These are phyloP conservation scores for Drosophila emarginata DNA, from an alignment of 2,888 invertebrate genomes.

Conservation along the genomic window DNA sequence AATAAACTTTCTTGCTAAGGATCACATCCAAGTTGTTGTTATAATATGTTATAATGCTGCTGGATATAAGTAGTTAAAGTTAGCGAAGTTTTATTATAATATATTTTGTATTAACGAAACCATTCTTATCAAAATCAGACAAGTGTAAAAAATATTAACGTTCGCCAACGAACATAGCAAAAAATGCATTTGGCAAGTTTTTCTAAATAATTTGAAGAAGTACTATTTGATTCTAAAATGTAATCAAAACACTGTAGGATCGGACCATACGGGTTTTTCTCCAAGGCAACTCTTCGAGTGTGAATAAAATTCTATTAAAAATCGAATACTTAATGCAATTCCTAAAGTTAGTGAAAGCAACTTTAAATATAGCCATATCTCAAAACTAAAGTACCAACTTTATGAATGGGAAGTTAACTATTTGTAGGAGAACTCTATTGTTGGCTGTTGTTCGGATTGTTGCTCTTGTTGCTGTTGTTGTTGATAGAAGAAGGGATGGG, in stretches of 20 bases:
- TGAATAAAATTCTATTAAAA: too few species aligned
- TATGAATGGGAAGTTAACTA: not conserved
- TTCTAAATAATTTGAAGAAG: not conserved
- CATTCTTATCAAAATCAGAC: not conserved
- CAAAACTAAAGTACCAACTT: not conserved
- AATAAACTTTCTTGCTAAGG: too few species aligned
- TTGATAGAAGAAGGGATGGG: not conserved
- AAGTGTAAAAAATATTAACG: not conserved
- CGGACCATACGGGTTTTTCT: too few species aligned
- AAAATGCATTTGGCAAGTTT: not conserved
- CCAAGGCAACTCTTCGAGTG: too few species aligned
- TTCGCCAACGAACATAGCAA: not conserved
- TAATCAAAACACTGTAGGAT: not conserved
- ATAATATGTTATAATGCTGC: too few species aligned
- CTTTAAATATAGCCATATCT: not conserved
- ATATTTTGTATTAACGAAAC: too few species aligned
- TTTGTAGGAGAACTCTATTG: not conserved
- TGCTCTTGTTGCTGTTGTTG: slow-evolving; percentile 1
- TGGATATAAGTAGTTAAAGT: too few species aligned
- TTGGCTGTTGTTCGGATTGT: not conserved
- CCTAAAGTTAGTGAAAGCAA: too few species aligned
- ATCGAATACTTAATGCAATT: too few species aligned
- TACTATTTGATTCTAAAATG: too few species aligned
- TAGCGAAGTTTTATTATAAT: too few species aligned
- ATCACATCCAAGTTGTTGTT: not conserved